Conservation (phyloP, 2,113 vertebrate species). For the Grammomys surdaster region DNA sequence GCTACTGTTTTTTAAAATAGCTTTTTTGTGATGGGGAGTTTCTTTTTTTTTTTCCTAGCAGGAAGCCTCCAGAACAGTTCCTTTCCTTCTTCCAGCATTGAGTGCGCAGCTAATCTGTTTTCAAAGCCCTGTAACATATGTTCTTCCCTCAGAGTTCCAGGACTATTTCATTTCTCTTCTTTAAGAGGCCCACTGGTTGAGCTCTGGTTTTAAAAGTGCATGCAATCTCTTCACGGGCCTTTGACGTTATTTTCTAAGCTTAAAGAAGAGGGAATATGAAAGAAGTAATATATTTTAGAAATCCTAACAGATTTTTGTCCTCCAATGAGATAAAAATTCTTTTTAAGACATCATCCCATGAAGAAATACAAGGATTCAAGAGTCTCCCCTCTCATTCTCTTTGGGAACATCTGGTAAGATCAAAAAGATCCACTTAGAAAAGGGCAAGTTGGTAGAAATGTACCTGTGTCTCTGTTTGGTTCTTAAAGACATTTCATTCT, state of each 20-base stretch:
- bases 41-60: neutral
- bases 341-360: neutral
- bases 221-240: neutral
- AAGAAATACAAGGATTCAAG: slow-evolving; percentile 8
- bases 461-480: neutral
- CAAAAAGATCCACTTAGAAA: neutral
- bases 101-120: neutral
- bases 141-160: neutral
- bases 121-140: neutral
- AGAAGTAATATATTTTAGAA: slow-evolving; percentile 54
- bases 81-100: neutral
- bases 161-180: slow-evolving; percentile 15
- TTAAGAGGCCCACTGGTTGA: neutral
- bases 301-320: neutral
- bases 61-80: neutral
- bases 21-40: neutral
- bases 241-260: slow-evolving; percentile 56
- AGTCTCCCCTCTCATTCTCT: neutral
- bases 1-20: slow-evolving; percentile 20
- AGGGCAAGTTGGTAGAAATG: slow-evolving; percentile 41
- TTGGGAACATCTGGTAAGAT: neutral
- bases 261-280: neutral
- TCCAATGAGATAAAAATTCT: slow-evolving; percentile 26
- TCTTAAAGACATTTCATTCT: slow-evolving; percentile 38
- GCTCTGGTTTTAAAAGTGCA: neutral